Evolutionary conservation across 1,140 invertebrate species (phyloP), one percentile per base, ranked within the genome.

Genomic region (Drosophila arawakana): DNA sequence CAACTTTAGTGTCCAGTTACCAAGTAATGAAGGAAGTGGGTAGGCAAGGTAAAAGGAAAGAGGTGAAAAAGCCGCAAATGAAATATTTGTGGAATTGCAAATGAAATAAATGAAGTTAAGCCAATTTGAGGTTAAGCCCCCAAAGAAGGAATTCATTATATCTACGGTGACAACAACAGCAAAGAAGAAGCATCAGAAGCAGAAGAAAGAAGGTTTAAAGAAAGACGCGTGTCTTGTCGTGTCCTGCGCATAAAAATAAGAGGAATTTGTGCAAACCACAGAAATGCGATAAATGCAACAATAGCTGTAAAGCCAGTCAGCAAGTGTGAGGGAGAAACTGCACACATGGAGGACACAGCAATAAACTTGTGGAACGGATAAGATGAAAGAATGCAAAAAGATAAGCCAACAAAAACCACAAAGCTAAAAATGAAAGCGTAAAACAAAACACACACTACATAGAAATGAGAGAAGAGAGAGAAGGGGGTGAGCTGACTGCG

Each of bases 61-160:
- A 30, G 25, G 15, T 2, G 18, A 4, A 73, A 67, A 83, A 88
- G 75, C 73, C 73, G 49, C 73, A 76, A 72, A 52, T 65, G 60
- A 72, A 76, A 76, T 59, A 76, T 76, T 76, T 70, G 54, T 39
- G 68, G 68, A 37, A 76, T 76, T 80, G 73, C 80, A 83, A 72
- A 78, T 83, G 73, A 80, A 86, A 85, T 78, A 83, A 86, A 86
- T 88, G 76, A 86, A 86, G 83, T 86, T 89, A 86, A 88, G 83
- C 84, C 84, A 88, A 88, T 84, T 85, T 88, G 71, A 89, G 80
- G 84, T 78, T 89, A 88, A 84, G 77, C 68, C 65, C 65, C 73
- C 77, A 78, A 89, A 89, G 74, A 80, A 84, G 84, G 83, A 88
- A 88, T 88, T 88, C 77, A 89, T 89, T 89, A 89, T 76, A 73